A percentile compares a stretch with the other conserved stretches of the same genome.
These are phyloP conservation scores for Cuniculus paca DNA, from an alignment of 2,797 vertebrate genomes.

Conservation along the genomic window DNA sequence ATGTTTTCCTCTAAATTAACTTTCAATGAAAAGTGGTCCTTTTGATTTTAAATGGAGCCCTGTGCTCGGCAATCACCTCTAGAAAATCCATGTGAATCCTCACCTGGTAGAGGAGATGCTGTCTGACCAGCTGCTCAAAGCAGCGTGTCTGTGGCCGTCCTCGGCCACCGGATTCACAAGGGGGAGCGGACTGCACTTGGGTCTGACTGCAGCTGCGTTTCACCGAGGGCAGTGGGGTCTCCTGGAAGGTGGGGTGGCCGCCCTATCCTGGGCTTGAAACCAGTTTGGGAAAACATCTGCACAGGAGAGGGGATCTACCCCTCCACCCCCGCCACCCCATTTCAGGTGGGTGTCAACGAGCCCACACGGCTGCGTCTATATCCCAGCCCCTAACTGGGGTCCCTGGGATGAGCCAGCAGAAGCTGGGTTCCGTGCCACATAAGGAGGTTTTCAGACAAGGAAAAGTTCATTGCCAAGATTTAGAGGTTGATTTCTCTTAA, in stretches of 20 bases:
- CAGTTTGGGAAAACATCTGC: background rate
- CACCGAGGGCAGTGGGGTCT: background rate
- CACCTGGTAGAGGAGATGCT: background rate
- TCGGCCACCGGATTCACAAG: background rate
- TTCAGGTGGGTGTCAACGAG: background rate
- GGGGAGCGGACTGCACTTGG: too few relatives aligned
- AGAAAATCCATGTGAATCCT: background rate
- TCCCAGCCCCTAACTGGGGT: rapidly evolving
- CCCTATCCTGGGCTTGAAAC: background rate
- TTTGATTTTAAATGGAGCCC: background rate
- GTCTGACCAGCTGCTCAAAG: background rate
- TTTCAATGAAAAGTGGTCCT: background rate
- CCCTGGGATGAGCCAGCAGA: background rate
- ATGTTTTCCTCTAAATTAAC: background rate
- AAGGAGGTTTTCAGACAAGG: constrained; percentile 14
- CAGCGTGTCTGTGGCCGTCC: rapidly evolving
- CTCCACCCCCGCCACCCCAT: too few relatives aligned
- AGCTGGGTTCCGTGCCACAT: background rate
- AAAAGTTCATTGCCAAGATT: background rate
- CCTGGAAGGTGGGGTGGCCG: background rate
- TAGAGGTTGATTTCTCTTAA: background rate
- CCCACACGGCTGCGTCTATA: rapidly evolving
- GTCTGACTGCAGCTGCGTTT: background rate
- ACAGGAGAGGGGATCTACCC: background rate
- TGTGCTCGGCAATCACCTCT: background rate